phyloP scores from a whole-genome alignment of 2,113 vertebrate species.

The Podilymbus podiceps region DNA sequence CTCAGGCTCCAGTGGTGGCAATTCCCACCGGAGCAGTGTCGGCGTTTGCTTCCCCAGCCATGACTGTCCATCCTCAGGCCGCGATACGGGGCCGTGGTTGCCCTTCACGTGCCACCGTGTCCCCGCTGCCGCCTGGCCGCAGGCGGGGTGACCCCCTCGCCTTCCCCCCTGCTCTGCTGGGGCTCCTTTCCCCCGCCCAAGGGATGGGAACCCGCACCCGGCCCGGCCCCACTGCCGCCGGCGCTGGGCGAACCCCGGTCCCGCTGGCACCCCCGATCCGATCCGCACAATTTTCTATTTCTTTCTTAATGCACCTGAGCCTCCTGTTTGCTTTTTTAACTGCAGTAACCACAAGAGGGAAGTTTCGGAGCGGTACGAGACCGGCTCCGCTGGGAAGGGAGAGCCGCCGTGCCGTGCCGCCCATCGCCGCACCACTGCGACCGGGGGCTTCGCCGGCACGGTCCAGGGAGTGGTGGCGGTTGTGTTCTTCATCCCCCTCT shows the following conservation, averaged over 20 bases:
- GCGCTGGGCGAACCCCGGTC: background rate
- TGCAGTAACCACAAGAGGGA: slow-evolving; percentile 61
- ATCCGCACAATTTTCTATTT: background rate
- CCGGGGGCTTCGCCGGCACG: background rate
- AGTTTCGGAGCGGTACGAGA: slow-evolving; percentile 21
- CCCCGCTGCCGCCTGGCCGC: background rate
- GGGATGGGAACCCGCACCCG: background rate
- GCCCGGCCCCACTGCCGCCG: rapidly evolving
- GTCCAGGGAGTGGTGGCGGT: background rate
- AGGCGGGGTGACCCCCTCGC: background rate
- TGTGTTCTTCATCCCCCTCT: background rate
- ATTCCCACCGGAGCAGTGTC: background rate
- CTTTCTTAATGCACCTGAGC: background rate
- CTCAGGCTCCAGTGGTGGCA: background rate
- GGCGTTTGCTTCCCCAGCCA: background rate
- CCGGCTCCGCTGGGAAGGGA: background rate
- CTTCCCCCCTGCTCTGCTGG: background rate
- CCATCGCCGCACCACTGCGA: background rate
- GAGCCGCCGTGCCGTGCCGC: background rate
- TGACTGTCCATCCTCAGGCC: rapidly evolving
- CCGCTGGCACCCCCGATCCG: background rate
- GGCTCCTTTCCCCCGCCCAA: background rate
- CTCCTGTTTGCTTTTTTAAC: slow-evolving; percentile 39
- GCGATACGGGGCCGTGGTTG: background rate
- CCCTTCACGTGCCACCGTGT: background rate